Base-by-base conservation (phyloP, 2,888 invertebrate species). In the Eudemis profundana region DNA sequence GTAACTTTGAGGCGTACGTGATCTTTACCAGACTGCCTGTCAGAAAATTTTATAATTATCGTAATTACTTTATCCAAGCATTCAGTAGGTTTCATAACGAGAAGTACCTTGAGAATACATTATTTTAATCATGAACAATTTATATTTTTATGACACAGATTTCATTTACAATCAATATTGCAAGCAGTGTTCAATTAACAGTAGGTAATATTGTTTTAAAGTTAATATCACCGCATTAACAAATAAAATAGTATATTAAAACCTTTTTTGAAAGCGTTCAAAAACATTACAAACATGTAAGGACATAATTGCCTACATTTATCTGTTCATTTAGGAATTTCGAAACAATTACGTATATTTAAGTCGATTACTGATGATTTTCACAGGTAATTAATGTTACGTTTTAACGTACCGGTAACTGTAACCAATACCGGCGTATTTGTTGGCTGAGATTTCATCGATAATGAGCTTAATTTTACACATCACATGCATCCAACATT, bases 401-500 rank as follows among this genome's bases (percentile, higher is more conserved):
- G n/a, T n/a, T 33, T 8, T 27, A 27, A 8, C 8, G n/a, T n/a
- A 8, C 33, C 33, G 33, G 33, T 10, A 33, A 33, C 5, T 10
- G 33, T 33, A 33, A 33, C 33, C 33, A 33, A 33, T 33, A 33
- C 33, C 23, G 2, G 10, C 33, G 33, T 8, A 8, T 33, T 33
- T 40, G n/a, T 14, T 14, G 8, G 23, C 23, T n/a, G n/a, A 47
- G 61, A 50, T 59, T 44, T 60, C 51, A 46, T 61, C 38, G 57
- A 61, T 67, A 71, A 70, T 75, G 74, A 73, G 70, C 77, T 73
- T 73, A 70, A 76, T 74, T 75, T 68, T 70, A 73, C 74, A 82
- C 80, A 82, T 74, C 72, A 77, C 75, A 81, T 80, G 76, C 78
- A 79, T 83, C 79, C 80, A 79, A 78, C 74, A 83, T 79, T 75